Conservation (phyloP, 35 echinoderm and acorn worm species). For the Holothuria glaberrima region DNA sequence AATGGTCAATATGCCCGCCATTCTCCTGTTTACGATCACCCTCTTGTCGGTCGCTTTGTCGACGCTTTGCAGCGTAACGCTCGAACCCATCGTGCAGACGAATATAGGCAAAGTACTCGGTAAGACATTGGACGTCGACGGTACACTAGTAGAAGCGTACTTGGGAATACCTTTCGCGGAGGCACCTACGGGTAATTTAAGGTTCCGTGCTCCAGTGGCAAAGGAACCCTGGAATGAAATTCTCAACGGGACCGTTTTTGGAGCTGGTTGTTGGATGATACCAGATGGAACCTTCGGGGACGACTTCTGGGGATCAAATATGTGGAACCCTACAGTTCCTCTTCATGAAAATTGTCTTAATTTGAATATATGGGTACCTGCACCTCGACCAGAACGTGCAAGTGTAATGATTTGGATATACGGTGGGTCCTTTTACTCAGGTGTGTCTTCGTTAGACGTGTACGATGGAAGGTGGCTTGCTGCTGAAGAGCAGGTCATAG, state of each 20-base stretch:
- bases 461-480: slow-evolving; percentile 83
- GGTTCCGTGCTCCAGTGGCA: slow-evolving; percentile 67
- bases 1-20: slow-evolving; percentile 25
- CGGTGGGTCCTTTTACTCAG: slow-evolving; percentile 78
- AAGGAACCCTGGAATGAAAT: slow-evolving; percentile 46
- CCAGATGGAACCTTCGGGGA: slow-evolving; percentile 42
- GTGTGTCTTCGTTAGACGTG: slow-evolving; percentile 76
- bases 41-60: slow-evolving; percentile 21
- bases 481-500: slow-evolving; percentile 77
- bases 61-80: neutral
- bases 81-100: slow-evolving; percentile 51
- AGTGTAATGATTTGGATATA: slow-evolving; percentile 97
- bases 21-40: neutral
- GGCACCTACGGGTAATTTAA: slow-evolving; percentile 52
- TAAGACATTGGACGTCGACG: slow-evolving; percentile 60
- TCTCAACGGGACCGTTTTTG: slow-evolving; percentile 36
- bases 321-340: slow-evolving; percentile 90
- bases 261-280: slow-evolving; percentile 45
- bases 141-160: slow-evolving; percentile 72
- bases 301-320: slow-evolving; percentile 68
- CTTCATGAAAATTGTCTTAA: slow-evolving; percentile 87
- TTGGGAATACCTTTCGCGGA: slow-evolving; percentile 83
- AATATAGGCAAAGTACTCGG: slow-evolving; percentile 63
- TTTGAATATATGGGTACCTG: slow-evolving; percentile 93
- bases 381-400: slow-evolving; percentile 53